These are phyloP conservation scores for Cerastoderma edule DNA, from an alignment of 2,888 invertebrate species.

Conservation along the genomic window DNA sequence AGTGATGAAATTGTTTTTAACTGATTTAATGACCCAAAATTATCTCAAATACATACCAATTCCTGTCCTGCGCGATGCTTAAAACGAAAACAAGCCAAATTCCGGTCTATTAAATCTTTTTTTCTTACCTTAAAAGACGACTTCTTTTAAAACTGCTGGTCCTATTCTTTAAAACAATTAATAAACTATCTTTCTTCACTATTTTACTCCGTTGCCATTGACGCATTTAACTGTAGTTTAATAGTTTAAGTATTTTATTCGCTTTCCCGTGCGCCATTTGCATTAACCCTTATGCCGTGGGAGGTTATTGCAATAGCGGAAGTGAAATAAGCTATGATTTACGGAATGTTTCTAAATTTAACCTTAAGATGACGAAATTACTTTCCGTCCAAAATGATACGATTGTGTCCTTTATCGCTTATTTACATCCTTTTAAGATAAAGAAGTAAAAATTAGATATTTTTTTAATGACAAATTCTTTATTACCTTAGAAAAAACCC, in stretches of 20 bases:
- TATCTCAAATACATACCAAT: neutral
- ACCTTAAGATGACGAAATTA: too few species aligned
- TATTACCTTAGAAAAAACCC: too few species aligned
- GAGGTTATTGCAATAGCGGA: conserved; percentile 55
- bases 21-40: neutral
- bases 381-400: too few species aligned
- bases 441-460: too few species aligned
- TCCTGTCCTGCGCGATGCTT: conserved; percentile 24
- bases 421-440: too few species aligned
- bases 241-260: neutral
- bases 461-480: too few species aligned
- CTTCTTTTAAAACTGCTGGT: neutral
- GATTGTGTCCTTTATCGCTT: too few species aligned
- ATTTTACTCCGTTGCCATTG: conserved; percentile 3
- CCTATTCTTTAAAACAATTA: conserved; percentile 18
- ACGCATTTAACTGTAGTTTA: neutral
- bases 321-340: conserved; percentile 1
- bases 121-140: neutral
- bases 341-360: too few species aligned
- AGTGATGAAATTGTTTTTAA: too few species aligned
- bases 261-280: conserved; percentile 56
- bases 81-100: conserved; percentile 18
- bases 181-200: neutral
- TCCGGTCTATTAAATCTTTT: conserved; percentile 10
- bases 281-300: conserved; percentile 32